phyloP scores from a whole-genome alignment of 2,797 vertebrate species.

The Serranus cabrilla region DNA sequence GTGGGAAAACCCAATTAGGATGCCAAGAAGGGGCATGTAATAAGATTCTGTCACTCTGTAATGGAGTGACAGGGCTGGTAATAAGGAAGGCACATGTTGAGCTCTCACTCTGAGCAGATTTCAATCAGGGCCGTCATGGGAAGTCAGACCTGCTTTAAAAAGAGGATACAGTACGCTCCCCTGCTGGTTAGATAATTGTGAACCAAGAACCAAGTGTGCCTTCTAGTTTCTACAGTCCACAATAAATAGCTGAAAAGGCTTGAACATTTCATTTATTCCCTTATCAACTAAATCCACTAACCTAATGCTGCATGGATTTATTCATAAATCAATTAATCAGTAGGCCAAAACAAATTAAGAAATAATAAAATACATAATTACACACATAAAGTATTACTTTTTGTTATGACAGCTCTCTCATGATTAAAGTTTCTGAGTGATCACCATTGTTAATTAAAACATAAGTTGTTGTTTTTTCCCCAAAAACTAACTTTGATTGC shows the following conservation, averaged over 20 bases:
- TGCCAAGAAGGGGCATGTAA: slow-evolving; percentile 56
- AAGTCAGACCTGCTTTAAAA: slow-evolving; percentile 14
- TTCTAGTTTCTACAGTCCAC: background rate
- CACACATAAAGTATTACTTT: background rate
- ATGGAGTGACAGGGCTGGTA: slow-evolving; percentile 67
- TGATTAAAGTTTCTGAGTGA: slow-evolving; percentile 8
- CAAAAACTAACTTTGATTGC: too few species aligned
- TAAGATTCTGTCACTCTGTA: slow-evolving; percentile 65
- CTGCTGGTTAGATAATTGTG: slow-evolving; percentile 9
- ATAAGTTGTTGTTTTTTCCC: too few species aligned
- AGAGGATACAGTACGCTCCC: slow-evolving; percentile 6
- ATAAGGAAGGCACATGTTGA: slow-evolving; percentile 57
- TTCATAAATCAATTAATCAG: background rate
- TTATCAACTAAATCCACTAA: background rate
- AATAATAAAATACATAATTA: background rate
- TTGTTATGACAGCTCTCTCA: background rate
- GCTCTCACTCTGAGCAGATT: slow-evolving; percentile 47
- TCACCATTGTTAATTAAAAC: too few species aligned
- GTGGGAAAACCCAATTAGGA: slow-evolving; percentile 69
- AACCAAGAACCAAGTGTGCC: background rate
- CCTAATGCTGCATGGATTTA: background rate
- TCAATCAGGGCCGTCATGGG: slow-evolving; percentile 48
- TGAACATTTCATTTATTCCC: background rate
- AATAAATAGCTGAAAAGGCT: background rate
- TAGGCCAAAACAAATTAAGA: background rate